These are phyloP conservation scores for Setophaga petechia DNA, from an alignment of 2,113 vertebrate species.

Conservation along the genomic window DNA sequence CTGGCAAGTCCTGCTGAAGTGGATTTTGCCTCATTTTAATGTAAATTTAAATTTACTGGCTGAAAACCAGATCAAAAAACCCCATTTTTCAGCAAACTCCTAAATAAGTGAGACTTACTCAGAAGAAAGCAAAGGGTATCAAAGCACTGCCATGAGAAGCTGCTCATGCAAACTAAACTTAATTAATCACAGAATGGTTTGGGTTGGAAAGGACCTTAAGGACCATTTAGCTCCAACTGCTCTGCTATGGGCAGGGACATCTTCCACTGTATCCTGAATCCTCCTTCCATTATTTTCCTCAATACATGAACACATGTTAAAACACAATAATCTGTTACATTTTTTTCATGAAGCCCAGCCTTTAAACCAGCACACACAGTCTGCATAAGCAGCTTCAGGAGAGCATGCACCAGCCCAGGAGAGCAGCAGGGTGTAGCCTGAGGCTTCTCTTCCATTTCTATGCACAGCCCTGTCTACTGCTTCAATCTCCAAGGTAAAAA, in stretches of 20 bases:
- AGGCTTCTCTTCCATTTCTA: neutral
- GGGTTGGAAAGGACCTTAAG: neutral
- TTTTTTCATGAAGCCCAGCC: neutral
- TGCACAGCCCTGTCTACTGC: neutral
- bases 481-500: neutral
- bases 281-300: neutral
- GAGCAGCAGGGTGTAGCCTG: neutral
- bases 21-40: neutral
- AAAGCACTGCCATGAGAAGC: neutral
- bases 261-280: neutral
- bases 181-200: neutral
- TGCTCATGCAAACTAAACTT: neutral
- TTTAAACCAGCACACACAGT: neutral
- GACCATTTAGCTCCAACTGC: neutral
- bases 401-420: accelerated
- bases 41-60: neutral
- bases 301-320: accelerated
- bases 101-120: neutral
- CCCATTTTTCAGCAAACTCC: neutral
- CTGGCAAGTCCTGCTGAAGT: neutral
- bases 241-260: accelerated
- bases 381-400: neutral
- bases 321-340: accelerated
- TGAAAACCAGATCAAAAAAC: neutral
- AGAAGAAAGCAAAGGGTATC: neutral